Evolutionary conservation across 2,797 vertebrate genomes (phyloP).

Genomic region (Myotis daubentonii): DNA sequence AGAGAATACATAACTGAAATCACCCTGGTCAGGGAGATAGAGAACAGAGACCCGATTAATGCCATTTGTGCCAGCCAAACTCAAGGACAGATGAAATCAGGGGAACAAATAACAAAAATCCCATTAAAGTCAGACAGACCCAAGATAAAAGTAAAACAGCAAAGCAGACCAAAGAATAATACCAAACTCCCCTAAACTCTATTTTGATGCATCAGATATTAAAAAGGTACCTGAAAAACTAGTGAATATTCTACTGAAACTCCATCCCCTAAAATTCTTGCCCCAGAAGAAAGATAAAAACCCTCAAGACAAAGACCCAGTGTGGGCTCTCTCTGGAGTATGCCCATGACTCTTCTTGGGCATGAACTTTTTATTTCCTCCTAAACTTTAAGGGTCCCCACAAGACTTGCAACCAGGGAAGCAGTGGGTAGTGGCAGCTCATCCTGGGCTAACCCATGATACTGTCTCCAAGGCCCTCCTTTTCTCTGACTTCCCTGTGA

Average conservation of each 20-base stretch:
- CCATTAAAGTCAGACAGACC: neutral
- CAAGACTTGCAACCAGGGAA: neutral
- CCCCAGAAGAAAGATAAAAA: neutral
- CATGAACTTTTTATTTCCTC: neutral
- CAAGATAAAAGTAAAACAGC: neutral
- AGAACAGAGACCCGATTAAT: neutral
- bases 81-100: neutral
- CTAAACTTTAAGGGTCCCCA: neutral
- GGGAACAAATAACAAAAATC: neutral
- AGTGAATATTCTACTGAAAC: neutral
- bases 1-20: neutral
- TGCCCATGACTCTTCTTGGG: neutral
- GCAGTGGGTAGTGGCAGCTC: neutral
- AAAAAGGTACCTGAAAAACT: neutral
- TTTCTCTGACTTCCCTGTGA: neutral
- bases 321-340: neutral
- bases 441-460: neutral
- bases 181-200: neutral
- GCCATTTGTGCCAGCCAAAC: neutral
- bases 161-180: neutral
- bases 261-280: neutral
- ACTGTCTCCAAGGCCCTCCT: neutral
- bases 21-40: neutral
- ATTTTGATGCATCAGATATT: neutral
- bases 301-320: neutral